Evolutionary conservation across 2,113 vertebrate genomes (phyloP).

Genomic region (Cyprinodon tularosa): DNA sequence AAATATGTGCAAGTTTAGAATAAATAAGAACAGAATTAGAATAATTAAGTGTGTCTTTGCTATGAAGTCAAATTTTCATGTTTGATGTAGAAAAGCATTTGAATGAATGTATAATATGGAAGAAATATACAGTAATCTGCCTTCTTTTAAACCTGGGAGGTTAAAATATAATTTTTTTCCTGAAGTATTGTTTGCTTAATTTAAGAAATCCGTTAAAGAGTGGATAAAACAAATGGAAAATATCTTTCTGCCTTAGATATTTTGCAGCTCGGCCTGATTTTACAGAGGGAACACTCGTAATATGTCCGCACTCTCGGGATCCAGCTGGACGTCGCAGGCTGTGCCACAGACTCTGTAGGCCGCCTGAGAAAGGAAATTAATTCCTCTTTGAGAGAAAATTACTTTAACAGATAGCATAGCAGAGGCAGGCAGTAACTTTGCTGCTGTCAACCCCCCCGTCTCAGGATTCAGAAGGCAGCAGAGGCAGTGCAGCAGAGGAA

Average conservation of each 20-base stretch:
- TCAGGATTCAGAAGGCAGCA: conserved; percentile 42
- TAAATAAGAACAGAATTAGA: not conserved
- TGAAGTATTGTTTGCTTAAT: not conserved
- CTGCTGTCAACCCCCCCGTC: conserved; percentile 40
- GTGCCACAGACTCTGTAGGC: conserved; percentile 65
- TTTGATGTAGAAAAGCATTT: not conserved
- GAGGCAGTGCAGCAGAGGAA: conserved; percentile 54
- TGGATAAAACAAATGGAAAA: not conserved
- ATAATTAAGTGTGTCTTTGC: not conserved
- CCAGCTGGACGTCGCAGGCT: conserved; percentile 38
- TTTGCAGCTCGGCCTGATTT: conserved; percentile 11
- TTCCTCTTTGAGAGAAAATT: conserved; percentile 80
- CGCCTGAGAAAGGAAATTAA: conserved; percentile 80
- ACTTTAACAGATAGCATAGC: conserved; percentile 78
- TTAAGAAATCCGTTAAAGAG: not conserved
- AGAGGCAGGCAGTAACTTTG: conserved; percentile 58
- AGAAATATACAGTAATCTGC: not conserved
- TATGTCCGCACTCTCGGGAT: conserved; percentile 26
- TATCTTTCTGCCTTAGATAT: not conserved
- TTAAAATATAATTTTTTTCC: not conserved
- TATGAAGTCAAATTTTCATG: not conserved
- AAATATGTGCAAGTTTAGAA: too few species aligned
- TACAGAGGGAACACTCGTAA: conserved; percentile 21
- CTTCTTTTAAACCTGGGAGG: not conserved
- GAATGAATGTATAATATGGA: not conserved